Percentiles rank a stretch among this genome's conserved stretches.
Conservation (phyloP, 1,140 invertebrate genomes). For the Lepidotrigona ventralis region DNA sequence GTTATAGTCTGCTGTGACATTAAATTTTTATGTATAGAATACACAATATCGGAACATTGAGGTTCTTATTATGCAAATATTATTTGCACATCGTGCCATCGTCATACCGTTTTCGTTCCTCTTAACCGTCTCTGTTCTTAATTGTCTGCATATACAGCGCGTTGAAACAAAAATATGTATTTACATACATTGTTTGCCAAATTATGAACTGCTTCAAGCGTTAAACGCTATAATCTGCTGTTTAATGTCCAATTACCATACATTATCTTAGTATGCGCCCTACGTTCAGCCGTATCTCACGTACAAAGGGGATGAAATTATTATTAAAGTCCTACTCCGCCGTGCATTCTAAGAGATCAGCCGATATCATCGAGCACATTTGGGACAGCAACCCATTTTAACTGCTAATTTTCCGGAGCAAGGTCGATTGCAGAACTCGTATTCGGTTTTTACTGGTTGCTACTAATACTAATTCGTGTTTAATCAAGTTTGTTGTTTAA, state of each 20-base stretch:
- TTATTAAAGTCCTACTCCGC: conserved; percentile 54
- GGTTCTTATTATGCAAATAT: conserved; percentile 54
- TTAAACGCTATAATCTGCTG: conserved; percentile 65
- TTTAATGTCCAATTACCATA: conserved; percentile 67
- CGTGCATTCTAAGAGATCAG: conserved; percentile 26
- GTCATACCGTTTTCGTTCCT: conserved; percentile 17
- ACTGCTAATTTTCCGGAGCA: conserved; percentile 8
- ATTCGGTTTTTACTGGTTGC: not conserved
- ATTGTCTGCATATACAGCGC: conserved; percentile 41
- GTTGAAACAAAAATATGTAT: conserved; percentile 49
- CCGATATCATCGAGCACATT: conserved; percentile 26
- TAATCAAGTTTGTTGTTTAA: too few species aligned
- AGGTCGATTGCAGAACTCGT: not conserved
- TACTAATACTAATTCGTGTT: too few species aligned
- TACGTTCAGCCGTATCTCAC: conserved; percentile 6
- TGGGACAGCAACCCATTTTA: not conserved
- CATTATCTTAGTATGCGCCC: conserved; percentile 56
- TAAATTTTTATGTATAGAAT: too few species aligned
- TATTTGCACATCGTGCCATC: not conserved
- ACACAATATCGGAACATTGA: conserved; percentile 14
- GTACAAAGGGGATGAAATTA: conserved; percentile 60
- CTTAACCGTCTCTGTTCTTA: conserved; percentile 49
- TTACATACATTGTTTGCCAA: conserved; percentile 45
- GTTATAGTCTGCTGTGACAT: not conserved
- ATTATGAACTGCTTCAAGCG: conserved; percentile 29